Percentiles rank a stretch among this genome's conserved stretches.
These are phyloP conservation scores for Sebastolobus alascanus DNA, from an alignment of 2,797 vertebrate genomes.

Conservation along the genomic window DNA sequence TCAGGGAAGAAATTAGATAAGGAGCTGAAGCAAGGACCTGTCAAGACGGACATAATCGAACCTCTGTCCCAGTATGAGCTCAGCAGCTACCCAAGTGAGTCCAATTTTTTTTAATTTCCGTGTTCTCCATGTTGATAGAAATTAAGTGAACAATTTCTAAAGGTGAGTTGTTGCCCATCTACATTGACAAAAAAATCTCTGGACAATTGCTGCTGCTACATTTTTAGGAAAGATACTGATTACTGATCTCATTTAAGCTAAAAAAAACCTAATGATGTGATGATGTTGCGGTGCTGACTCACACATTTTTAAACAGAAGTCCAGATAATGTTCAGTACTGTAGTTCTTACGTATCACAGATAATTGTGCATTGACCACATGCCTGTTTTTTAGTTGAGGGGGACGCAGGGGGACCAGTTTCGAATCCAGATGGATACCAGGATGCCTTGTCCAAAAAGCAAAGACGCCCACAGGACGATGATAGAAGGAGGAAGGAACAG, in stretches of 20 bases:
- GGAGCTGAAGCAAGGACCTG: constrained; percentile 84
- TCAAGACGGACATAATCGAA: constrained; percentile 89
- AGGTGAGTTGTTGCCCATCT: neutral
- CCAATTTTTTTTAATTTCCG: neutral
- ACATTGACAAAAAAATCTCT: neutral
- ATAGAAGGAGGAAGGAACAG: constrained; percentile 95
- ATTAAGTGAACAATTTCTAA: neutral
- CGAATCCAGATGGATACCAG: constrained; percentile 90
- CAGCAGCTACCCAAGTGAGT: constrained; percentile 92
- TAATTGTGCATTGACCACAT: constrained; percentile 11
- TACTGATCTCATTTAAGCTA: neutral
- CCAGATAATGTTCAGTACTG: neutral
- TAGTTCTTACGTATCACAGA: neutral
- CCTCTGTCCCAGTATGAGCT: constrained; percentile 91
- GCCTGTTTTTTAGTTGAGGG: constrained; percentile 83
- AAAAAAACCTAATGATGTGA: neutral
- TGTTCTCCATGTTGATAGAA: neutral
- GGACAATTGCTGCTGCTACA: neutral
- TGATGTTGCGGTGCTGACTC: neutral
- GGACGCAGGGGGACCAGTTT: constrained; percentile 81
- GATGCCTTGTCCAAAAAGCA: constrained; percentile 96
- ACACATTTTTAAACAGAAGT: neutral
- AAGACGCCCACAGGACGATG: constrained; percentile 93
- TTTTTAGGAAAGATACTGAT: neutral
- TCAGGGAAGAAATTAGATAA: constrained; percentile 90